Evolutionary conservation across 1,140 invertebrate species (phyloP).

Genomic region (Drosophila triauraria): DNA sequence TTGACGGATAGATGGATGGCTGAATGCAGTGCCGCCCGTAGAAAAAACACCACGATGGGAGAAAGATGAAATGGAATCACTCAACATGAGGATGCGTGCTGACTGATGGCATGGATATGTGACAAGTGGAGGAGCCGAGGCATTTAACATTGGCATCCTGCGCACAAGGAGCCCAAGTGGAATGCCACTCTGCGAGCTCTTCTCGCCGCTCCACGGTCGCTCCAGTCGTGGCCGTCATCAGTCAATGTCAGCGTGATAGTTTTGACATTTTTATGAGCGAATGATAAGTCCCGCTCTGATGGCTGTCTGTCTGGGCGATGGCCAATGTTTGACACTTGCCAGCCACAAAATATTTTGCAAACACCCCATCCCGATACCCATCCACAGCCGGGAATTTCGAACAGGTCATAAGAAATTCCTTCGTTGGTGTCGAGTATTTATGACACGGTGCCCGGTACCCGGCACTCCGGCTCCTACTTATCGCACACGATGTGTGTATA

Average conservation of each 20-base stretch:
- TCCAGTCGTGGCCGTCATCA: constrained; percentile 58
- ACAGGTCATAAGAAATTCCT: constrained; percentile 20
- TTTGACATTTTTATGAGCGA: constrained; percentile 82
- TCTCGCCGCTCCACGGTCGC: neutral
- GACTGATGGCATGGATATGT: constrained; percentile 54
- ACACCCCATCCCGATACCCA: constrained; percentile 7
- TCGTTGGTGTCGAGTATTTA: constrained; percentile 56
- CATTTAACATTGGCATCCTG: constrained; percentile 76
- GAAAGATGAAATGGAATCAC: constrained; percentile 64
- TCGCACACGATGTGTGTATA: constrained; percentile 36
- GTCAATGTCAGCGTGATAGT: constrained; percentile 80
- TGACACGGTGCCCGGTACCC: constrained; percentile 34
- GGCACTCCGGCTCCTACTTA: constrained; percentile 43
- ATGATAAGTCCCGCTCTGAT: constrained; percentile 75
- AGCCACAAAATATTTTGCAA: constrained; percentile 52
- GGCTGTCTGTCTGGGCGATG: constrained; percentile 63
- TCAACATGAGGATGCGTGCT: constrained; percentile 69
- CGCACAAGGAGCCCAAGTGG: constrained; percentile 36
- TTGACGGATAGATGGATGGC: constrained; percentile 62
- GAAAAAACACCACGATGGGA: constrained; percentile 39
- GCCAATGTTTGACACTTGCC: constrained; percentile 80
- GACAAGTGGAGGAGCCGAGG: constrained; percentile 57
- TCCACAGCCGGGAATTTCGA: constrained; percentile 8
- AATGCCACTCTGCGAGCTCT: constrained; percentile 24
- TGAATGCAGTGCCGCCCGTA: constrained; percentile 43